Evolutionary conservation across 2,113 vertebrate genomes (phyloP).

Genomic region (Periophthalmodon schlosseri): DNA sequence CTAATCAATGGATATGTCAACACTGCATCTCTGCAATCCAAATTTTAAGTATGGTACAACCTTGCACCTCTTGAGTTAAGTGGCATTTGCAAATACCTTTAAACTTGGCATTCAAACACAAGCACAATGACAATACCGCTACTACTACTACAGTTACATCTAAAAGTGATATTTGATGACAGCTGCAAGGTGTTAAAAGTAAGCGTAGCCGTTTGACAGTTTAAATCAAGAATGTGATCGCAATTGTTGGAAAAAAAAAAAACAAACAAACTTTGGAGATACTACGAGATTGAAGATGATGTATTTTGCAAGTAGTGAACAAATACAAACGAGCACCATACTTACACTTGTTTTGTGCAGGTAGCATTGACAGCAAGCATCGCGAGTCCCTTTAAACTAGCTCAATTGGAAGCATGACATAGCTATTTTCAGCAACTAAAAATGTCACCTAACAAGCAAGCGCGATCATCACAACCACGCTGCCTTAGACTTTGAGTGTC

Average conservation of each 20-base stretch:
- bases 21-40: neutral
- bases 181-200: neutral
- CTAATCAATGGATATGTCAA: neutral
- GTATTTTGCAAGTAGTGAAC: too few species aligned
- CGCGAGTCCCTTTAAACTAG: neutral
- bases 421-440: neutral
- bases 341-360: too few species aligned
- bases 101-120: neutral
- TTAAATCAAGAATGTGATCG: neutral
- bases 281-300: too few species aligned
- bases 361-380: too few species aligned
- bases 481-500: neutral
- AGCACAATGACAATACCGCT: neutral
- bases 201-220: neutral
- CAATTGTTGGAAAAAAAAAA: neutral
- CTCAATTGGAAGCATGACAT: neutral
- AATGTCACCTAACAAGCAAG: neutral
- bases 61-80: neutral
- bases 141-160: neutral
- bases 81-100: neutral
- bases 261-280: too few species aligned
- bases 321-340: too few species aligned
- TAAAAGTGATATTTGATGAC: neutral
- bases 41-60: neutral
- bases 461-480: neutral